Evolutionary conservation across 2,113 vertebrate genomes (phyloP).

Genomic region (Eurypyga helias): DNA sequence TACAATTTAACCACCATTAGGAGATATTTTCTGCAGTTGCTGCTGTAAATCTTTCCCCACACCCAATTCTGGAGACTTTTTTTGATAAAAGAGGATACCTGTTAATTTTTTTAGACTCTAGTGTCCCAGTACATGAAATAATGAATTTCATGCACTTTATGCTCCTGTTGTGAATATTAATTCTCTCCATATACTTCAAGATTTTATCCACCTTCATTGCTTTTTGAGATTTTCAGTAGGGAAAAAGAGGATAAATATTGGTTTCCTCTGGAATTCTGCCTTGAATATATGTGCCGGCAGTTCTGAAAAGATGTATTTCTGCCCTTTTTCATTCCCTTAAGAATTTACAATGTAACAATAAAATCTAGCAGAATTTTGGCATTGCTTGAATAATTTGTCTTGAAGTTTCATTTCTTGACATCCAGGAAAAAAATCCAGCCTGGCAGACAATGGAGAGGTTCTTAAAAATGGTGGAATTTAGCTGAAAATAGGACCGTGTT

Average conservation of each 20-base stretch:
- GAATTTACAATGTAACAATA: neutral
- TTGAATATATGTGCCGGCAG: rapidly evolving
- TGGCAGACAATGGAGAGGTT: neutral
- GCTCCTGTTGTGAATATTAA: neutral
- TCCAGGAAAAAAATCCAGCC: neutral
- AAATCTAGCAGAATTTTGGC: neutral
- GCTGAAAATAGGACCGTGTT: neutral
- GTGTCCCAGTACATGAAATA: neutral
- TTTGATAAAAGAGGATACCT: neutral
- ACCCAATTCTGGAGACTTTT: neutral
- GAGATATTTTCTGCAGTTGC: neutral
- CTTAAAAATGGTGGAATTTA: neutral
- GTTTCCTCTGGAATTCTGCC: neutral
- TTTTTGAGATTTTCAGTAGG: neutral
- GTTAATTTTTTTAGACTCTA: neutral
- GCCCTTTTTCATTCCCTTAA: neutral
- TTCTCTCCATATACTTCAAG: neutral
- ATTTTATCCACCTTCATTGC: neutral
- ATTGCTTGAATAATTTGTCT: neutral
- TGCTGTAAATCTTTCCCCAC: neutral
- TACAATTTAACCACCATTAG: neutral
- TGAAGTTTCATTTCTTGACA: neutral
- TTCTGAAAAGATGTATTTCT: neutral
- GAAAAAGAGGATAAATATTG: neutral
- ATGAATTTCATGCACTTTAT: neutral